These are phyloP conservation scores for Polymixis flavicincta DNA, from an alignment of 2,888 invertebrate species.

Conservation along the genomic window DNA sequence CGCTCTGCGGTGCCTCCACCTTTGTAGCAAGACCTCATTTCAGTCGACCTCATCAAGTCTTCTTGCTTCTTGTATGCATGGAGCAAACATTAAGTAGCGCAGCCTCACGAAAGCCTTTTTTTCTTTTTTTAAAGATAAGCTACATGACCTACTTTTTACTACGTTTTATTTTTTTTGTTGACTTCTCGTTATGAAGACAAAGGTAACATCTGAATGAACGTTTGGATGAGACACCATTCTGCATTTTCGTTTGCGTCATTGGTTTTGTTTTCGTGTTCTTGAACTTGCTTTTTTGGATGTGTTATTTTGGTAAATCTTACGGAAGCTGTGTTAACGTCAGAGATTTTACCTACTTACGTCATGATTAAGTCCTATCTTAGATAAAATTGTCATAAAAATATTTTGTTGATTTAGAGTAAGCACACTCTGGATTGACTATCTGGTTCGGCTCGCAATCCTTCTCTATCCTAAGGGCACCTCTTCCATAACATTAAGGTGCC, in stretches of 20 bases:
- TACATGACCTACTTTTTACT: conserved; percentile 62
- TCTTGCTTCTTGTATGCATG: conserved; percentile 62
- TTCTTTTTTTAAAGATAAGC: conserved; percentile 55
- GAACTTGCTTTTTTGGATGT: conserved; percentile 2
- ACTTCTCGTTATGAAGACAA: conserved; percentile 58
- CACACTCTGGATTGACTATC: no score
- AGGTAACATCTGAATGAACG: conserved; percentile 30
- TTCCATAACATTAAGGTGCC: no score
- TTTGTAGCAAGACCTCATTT: conserved; percentile 71
- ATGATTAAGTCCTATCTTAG: not conserved
- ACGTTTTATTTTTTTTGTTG: conserved; percentile 46
- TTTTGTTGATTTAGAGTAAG: not conserved
- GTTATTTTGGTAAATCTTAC: not conserved
- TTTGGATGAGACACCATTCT: not conserved
- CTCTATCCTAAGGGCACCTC: no score
- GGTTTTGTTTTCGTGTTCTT: conserved; percentile 7
- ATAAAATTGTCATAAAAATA: not conserved
- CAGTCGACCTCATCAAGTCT: conserved; percentile 69
- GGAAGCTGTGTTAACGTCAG: not conserved
- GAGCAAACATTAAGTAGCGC: conserved; percentile 66
- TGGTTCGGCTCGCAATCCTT: no score
- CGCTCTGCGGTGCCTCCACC: conserved; percentile 35
- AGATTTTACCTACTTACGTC: not conserved
- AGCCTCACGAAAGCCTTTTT: conserved; percentile 36
- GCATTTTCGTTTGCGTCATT: conserved; percentile 20